A percentile compares a stretch with the other conserved stretches of the same genome.
Conservation (phyloP, 2,888 invertebrate species). For the Drosophila lacicola region DNA sequence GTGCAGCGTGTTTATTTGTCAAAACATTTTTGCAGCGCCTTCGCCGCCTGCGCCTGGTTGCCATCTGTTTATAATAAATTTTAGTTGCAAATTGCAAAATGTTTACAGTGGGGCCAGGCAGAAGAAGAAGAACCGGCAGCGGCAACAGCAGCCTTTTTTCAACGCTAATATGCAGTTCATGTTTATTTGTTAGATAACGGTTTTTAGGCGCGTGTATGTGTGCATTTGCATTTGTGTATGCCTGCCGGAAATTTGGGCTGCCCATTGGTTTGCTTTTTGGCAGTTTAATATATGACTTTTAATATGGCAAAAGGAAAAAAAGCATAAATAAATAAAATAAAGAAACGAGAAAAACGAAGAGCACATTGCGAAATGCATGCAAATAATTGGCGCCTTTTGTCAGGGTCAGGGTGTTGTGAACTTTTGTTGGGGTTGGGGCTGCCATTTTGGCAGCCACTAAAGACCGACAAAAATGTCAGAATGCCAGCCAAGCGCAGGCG, state of each 20-base stretch:
- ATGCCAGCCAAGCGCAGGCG: conserved; percentile 64
- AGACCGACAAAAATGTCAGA: conserved; percentile 51
- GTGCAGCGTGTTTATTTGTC: conserved; percentile 80
- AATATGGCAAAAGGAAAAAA: conserved; percentile 32
- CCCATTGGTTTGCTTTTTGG: conserved; percentile 53
- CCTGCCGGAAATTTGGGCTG: conserved; percentile 68
- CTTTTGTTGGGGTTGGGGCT: conserved; percentile 34
- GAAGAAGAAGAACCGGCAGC: conserved; percentile 2
- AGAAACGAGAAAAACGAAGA: background rate
- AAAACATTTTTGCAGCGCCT: conserved; percentile 66
- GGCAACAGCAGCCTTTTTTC: conserved; percentile 20
- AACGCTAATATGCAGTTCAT: conserved; percentile 67
- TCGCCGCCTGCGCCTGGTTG: conserved; percentile 45
- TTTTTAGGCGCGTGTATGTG: conserved; percentile 16
- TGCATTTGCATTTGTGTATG: conserved; percentile 5
- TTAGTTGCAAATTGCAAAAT: conserved; percentile 68
- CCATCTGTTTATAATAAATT: conserved; percentile 79
- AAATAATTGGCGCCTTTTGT: conserved; percentile 60
- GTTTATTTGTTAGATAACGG: conserved; percentile 70
- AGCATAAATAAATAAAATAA: background rate
- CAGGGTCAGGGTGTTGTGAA: conserved; percentile 62
- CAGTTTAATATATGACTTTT: conserved; percentile 40
- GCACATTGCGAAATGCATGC: conserved; percentile 47
- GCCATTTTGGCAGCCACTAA: conserved; percentile 39
- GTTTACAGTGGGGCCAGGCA: conserved; percentile 59